Base-by-base conservation (phyloP, 92 coral and sea anemone genomes). In the Epizoanthus scotinus region DNA sequence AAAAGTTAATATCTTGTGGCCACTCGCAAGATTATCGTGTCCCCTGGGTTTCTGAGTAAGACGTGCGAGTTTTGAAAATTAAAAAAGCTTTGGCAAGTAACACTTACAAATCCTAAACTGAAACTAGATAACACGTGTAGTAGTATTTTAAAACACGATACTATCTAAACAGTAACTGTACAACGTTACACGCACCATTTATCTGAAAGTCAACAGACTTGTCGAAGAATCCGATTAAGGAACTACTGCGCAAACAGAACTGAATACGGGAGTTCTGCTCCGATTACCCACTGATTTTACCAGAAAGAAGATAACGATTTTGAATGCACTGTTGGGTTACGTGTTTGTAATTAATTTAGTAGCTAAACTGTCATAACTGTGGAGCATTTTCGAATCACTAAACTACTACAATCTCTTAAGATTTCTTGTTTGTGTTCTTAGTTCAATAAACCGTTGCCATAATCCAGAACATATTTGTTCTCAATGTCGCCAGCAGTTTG, bases 191-290 rank as follows among this genome's bases (percentile, higher is more conserved):
- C 14, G 34, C 0, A 7, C 44, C 5, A 38, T 29, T 15, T 64
- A 15, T 38, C 17, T 64, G 18, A 64, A 64, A 29, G 47, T 17
- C 18, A 28, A 64, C 26, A 29, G 19, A 62, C 26, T 62, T 29
- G 38, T 29, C 18, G n/a, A 19, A 1, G 19, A 3, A 64, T 64
- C 70, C 28, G 36, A 64, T 29, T n/a, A 64, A 64, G 31, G 47
- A 9, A 29, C 70, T n/a, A 15, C 70, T 64, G 70, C 36, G 70
- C 70, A 14, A 63, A 38, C 70, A 64, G 70, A 64, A 14, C n/a
- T n/a, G n/a, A 25, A 57, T 19, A 1, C 40, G 62, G 25, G 62
- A 12, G 22, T 57, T 57, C 25, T 19, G 62, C 62, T 64, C 19
- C 17, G 14, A 64, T 13, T 24, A 15, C 69, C 70, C 42, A 5